These are phyloP conservation scores for Dallia pectoralis DNA, from an alignment of 2,797 vertebrate genomes.

Conservation along the genomic window DNA sequence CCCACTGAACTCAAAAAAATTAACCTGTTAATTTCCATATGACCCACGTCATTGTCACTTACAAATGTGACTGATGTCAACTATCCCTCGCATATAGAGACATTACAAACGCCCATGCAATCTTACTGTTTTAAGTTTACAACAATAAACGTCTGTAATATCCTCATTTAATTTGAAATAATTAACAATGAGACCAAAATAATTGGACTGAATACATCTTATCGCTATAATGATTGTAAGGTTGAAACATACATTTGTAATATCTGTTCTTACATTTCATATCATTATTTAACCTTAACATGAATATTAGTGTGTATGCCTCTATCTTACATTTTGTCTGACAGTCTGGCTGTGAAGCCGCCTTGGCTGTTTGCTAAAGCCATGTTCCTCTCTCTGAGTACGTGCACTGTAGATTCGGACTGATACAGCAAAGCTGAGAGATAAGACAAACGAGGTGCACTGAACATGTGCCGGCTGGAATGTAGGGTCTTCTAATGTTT, in stretches of 20 bases:
- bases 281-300: background rate
- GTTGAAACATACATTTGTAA: background rate
- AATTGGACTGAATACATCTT: background rate
- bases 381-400: conserved; percentile 43
- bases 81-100: background rate
- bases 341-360: conserved; percentile 15
- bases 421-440: conserved; percentile 39
- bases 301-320: background rate
- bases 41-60: background rate
- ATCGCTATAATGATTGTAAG: background rate
- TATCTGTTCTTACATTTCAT: background rate
- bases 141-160: background rate
- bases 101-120: background rate
- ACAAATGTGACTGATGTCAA: background rate
- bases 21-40: conserved; percentile 70
- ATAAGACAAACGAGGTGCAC: conserved; percentile 59
- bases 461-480: conserved; percentile 3
- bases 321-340: background rate
- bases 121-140: background rate
- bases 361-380: conserved; percentile 54
- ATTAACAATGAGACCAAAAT: background rate
- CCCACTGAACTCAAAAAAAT: conserved; percentile 53
- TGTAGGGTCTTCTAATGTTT: background rate
- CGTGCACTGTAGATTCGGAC: conserved; percentile 50
- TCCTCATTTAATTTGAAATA: background rate